phyloP scores from a whole-genome alignment of 37 sponge, comb jelly and placozoan genomes.

The Spongia lamella region DNA sequence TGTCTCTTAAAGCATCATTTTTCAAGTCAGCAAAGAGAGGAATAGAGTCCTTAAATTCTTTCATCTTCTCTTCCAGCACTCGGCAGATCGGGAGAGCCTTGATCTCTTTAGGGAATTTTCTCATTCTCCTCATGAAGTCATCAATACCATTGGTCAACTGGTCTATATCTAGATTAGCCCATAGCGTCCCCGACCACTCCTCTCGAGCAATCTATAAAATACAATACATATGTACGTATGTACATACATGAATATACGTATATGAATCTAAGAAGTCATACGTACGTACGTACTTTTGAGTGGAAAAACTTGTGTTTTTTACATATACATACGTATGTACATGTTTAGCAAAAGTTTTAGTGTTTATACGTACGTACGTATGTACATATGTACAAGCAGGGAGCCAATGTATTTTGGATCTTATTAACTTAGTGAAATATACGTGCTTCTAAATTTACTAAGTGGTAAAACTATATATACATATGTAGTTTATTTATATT shows the following conservation, averaged over 20 bases:
- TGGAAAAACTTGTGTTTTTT: no score
- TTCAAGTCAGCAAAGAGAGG: slow-evolving; percentile 97
- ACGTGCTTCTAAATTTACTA: no score
- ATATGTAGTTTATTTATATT: no score
- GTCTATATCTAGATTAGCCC: slow-evolving; percentile 95
- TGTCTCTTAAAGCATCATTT: slow-evolving; percentile 94
- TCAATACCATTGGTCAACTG: slow-evolving; percentile 92
- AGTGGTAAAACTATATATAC: no score
- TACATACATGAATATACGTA: no score
- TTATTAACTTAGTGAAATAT: no score
- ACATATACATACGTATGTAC: not conserved
- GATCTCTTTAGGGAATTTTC: slow-evolving; percentile 94
- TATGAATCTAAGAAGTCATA: no score
- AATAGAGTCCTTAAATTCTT: slow-evolving; percentile 96
- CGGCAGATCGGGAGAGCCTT: slow-evolving; percentile 85
- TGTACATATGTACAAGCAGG: no score
- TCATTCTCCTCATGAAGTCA: slow-evolving; percentile 75
- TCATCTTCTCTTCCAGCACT: slow-evolving; percentile 94
- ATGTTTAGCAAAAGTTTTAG: not conserved
- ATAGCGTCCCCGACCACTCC: slow-evolving; percentile 95
- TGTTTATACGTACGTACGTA: no score
- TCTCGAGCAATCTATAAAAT: slow-evolving; percentile 79
- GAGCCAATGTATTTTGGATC: no score
- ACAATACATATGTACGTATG: slow-evolving; percentile 5
- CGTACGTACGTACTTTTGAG: no score